Conservation (phyloP, 2,113 vertebrate species). For the Indicator indicator region DNA sequence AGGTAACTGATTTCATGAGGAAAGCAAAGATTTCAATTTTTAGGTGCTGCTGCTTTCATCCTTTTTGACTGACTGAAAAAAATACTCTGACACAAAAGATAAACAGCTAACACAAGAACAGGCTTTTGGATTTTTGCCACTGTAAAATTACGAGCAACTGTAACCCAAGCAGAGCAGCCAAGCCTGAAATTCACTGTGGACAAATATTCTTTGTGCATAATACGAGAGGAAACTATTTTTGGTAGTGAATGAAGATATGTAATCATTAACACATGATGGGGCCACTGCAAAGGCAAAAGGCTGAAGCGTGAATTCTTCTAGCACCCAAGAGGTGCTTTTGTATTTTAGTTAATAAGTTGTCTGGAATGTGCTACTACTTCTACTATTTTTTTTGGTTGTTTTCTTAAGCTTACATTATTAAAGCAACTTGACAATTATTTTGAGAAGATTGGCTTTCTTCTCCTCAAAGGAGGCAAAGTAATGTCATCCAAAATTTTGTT, state of each 20-base stretch:
- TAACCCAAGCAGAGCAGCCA: slow-evolving; percentile 57
- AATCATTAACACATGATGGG: slow-evolving; percentile 63
- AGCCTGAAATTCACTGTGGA: slow-evolving; percentile 54
- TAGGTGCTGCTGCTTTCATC: not conserved
- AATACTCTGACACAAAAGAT: slow-evolving; percentile 16
- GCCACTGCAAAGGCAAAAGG: slow-evolving; percentile 3
- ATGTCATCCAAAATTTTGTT: not conserved
- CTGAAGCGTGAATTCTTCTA: slow-evolving; percentile 34
- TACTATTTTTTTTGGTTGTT: not conserved
- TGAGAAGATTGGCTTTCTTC: not conserved
- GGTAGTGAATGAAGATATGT: slow-evolving; percentile 62
- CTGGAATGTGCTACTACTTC: not conserved
- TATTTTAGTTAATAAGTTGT: slow-evolving; percentile 20
- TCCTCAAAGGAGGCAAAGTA: not conserved
- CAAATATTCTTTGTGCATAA: slow-evolving; percentile 70
- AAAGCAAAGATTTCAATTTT: not conserved
- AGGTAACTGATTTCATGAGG: not conserved
- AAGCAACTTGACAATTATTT: not conserved
- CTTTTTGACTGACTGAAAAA: not conserved
- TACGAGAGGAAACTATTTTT: slow-evolving; percentile 66
- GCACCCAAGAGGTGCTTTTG: slow-evolving; percentile 37
- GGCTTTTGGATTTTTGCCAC: slow-evolving; percentile 58
- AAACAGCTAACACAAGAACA: slow-evolving; percentile 37
- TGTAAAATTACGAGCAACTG: slow-evolving; percentile 60
- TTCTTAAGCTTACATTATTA: not conserved